Conservation (phyloP, 2,888 invertebrate genomes). For the Noctua comes region DNA sequence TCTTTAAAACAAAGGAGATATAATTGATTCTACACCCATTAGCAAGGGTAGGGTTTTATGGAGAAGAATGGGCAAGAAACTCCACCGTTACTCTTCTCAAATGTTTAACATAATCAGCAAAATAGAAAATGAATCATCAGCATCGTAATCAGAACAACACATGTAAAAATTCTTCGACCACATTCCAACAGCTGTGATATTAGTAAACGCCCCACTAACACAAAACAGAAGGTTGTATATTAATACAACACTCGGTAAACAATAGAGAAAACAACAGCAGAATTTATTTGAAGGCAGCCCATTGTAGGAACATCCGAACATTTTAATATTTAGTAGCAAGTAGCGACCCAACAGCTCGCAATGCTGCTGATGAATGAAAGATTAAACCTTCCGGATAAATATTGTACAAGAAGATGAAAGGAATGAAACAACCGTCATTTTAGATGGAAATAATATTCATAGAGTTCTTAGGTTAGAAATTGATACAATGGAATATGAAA, state of each 20-base stretch:
- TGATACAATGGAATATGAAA: not conserved
- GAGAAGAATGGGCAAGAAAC: not conserved
- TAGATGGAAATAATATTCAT: constrained; percentile 19
- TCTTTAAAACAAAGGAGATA: not conserved
- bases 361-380: constrained; percentile 51
- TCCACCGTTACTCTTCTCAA: not conserved
- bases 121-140: not conserved
- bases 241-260: constrained; percentile 11
- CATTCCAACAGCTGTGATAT: not conserved
- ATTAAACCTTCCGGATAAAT: constrained; percentile 53
- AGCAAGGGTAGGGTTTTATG: not conserved
- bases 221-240: constrained; percentile 8
- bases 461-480: not conserved
- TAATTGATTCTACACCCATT: not conserved
- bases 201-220: constrained; percentile 16
- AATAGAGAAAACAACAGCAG: constrained; percentile 27
- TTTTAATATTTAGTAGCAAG: constrained; percentile 54
- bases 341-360: constrained; percentile 23
- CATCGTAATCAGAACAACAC: not conserved
- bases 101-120: not conserved
- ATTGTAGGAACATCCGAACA: constrained; percentile 38
- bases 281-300: constrained; percentile 10
- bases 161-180: not conserved
- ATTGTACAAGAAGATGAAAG: constrained; percentile 29
- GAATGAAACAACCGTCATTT: constrained; percentile 11